A percentile compares a stretch with the other conserved stretches of the same genome.
Evolutionary conservation across 2,888 invertebrate species (phyloP).

Genomic region (Athalia rosae): DNA sequence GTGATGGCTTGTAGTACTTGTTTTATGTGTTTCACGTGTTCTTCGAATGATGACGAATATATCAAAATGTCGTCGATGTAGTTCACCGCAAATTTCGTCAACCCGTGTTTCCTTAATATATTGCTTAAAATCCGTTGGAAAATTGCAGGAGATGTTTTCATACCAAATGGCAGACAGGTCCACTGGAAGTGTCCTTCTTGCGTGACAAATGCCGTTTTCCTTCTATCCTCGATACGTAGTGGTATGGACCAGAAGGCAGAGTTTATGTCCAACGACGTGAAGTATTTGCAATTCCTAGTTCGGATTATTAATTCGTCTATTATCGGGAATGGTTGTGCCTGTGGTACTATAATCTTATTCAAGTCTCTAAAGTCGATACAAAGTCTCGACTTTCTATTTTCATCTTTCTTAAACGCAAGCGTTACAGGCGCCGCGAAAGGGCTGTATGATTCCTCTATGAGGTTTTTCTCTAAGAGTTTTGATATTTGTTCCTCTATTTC

Average conservation of each 20-base stretch:
- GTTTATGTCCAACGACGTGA: constrained; percentile 48
- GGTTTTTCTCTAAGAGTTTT: constrained; percentile 39
- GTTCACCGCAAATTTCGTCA: constrained; percentile 50
- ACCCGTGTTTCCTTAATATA: constrained; percentile 53
- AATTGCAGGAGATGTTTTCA: constrained; percentile 55
- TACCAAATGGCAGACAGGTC: constrained; percentile 51
- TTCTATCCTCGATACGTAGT: constrained; percentile 49
- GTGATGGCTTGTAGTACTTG: constrained; percentile 50
- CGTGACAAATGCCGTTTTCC: constrained; percentile 54
- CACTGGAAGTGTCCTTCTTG: constrained; percentile 50
- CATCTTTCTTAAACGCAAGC: constrained; percentile 54
- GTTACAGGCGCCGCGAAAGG: constrained; percentile 53
- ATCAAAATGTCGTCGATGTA: constrained; percentile 52
- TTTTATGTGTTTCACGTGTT: constrained; percentile 47
- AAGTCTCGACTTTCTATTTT: constrained; percentile 49
- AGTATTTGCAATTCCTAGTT: constrained; percentile 49
- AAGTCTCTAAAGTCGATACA: constrained; percentile 61
- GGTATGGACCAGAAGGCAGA: constrained; percentile 53
- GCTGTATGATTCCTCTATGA: constrained; percentile 49
- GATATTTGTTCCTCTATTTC: constrained; percentile 48
- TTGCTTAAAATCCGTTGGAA: constrained; percentile 54
- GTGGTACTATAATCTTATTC: constrained; percentile 62
- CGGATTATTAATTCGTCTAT: constrained; percentile 49
- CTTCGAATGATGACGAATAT: constrained; percentile 47
- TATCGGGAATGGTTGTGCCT: constrained; percentile 56